Evolutionary conservation across 1,140 invertebrate species (phyloP), one percentile per base, ranked within the genome.

Genomic region (Zaprionus tsacasi): DNA sequence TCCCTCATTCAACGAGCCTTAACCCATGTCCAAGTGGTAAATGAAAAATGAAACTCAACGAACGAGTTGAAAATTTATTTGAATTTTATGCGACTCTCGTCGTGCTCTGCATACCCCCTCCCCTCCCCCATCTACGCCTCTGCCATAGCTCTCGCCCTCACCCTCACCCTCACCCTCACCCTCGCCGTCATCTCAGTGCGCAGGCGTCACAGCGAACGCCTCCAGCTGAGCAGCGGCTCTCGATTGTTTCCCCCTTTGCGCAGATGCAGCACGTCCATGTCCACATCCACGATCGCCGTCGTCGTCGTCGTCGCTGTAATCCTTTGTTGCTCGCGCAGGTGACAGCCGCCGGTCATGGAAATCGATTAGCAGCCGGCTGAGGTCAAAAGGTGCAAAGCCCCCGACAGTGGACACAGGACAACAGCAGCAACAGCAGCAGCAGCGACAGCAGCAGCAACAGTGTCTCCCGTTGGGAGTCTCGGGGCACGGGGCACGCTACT

Each of bases 31-130:
- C 57, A 54, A 60, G 38, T 17, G 57, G 61, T 66, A 70, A 74
- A 82, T 88, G 85, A 88, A 79, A 88, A 88, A 89, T 88, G 86
- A 67, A 89, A 87, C 76, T 83, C 70, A 59, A 54, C 66, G 77
- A 87, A 91, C 75, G 76, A 83, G 88, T 83, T 81, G 88, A 68
- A 79, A 91, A 91, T 91, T 91, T 91, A 91, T 91, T 91, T 91
- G 71, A 85, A 91, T 85, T 91, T 91, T 91, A 91, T 91, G 83
- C 82, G 55, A 63, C 59, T 80, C 69, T 59, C 27, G 54, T 65
- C 63, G 7, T 43, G 21, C 27, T 15, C 61, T 35, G 38, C 15
- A n/a, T 1, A 17, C 43, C n/a, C 7, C n/a, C 6, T n/a, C 15
- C 43, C 8, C n/a, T 1, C 43, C 17, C 45, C 1, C 45, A 5